Base-by-base conservation (phyloP, 2,888 invertebrate genomes). In the Antitype chi region DNA sequence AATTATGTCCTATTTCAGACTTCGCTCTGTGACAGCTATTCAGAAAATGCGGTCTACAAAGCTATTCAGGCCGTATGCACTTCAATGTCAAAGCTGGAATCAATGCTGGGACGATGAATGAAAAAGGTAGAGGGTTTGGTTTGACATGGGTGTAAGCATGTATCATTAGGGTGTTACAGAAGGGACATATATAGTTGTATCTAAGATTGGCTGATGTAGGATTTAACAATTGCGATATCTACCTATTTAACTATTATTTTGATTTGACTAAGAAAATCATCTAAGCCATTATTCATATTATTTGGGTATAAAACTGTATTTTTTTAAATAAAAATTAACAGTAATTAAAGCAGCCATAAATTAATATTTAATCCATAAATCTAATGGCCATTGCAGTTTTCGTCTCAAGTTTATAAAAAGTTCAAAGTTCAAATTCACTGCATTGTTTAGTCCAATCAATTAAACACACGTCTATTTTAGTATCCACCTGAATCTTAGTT, bases 21-120 rank as follows among this genome's bases (percentile, higher is more conserved):
- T 49, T 81, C 75, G 76, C 38, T 60, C 25, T 9, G 59, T 81
- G 86, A 84, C 86, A 81, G 81, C 63, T 71, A 86, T 80, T 80
- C 81, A 77, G 57, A 47, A 23, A 75, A 64, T 38, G 72, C 67
- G 62, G 73, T 67, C 76, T 71, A 75, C 70, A 76, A 70, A 74
- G 73, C 79, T 32, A 85, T 87, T 86, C 82, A 82, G 74, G 55
- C 70, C 62, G 62, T 62, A 70, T 87, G 87, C 85, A 87, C 70
- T 88, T 80, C 76, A 80, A 76, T 77, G 81, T 81, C 85, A 85
- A 74, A 82, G 80, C 73, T 72, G 62, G 70, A 84, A 79, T 80
- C 88, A 81, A 88, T 82, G 66, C 55, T 47, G 28, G 15, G 20
- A 66, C 77, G 71, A 72, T 71, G 74, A 70, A 83, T 79, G 84